These are phyloP conservation scores for Hirundo rustica DNA, from an alignment of 2,797 vertebrate species.

Conservation along the genomic window DNA sequence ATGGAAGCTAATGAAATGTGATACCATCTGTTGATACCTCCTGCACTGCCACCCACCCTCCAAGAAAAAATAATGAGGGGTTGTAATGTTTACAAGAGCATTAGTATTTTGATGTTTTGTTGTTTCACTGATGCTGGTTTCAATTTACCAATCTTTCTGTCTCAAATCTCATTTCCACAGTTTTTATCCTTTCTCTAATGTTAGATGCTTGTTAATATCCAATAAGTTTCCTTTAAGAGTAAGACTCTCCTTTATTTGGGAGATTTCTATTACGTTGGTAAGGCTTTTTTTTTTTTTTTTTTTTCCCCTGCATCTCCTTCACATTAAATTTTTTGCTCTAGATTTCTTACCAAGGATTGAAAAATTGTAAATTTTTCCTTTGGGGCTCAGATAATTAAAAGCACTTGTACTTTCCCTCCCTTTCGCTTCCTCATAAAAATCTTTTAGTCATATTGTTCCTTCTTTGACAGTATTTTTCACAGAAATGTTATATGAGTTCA, in stretches of 20 bases:
- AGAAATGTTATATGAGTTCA: background rate
- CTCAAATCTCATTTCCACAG: background rate
- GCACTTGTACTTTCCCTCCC: background rate
- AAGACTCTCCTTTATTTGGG: background rate
- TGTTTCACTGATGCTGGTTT: background rate
- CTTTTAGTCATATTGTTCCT: background rate
- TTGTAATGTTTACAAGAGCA: background rate
- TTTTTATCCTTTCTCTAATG: background rate
- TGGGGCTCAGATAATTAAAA: background rate
- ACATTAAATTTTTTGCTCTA: background rate
- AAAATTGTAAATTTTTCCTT: background rate
- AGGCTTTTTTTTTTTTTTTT: accelerated
- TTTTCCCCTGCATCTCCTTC: background rate
- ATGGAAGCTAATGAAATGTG: background rate
- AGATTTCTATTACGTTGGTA: background rate
- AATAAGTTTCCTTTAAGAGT: background rate
- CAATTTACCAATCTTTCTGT: background rate
- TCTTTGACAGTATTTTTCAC: background rate
- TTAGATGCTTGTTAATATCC: background rate
- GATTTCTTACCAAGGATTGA: background rate
- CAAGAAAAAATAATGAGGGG: background rate
- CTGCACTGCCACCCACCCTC: accelerated
- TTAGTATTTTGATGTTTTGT: background rate
- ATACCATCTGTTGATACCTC: background rate
- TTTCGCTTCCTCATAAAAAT: background rate